phyloP scores from a whole-genome alignment of 2,113 vertebrate genomes.

The Phyllostomus hastatus region DNA sequence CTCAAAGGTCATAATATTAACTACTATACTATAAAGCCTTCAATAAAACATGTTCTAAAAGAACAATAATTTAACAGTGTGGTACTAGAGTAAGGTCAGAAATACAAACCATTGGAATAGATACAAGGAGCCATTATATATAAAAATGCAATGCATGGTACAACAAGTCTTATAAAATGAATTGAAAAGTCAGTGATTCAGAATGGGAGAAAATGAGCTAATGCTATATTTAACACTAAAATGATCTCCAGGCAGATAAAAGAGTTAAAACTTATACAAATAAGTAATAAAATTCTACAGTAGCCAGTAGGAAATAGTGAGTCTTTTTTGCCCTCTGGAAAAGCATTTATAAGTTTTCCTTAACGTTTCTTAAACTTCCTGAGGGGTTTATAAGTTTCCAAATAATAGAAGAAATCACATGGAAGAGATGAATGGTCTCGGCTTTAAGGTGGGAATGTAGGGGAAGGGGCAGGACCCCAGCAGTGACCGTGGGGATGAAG shows the following conservation, averaged over 20 bases:
- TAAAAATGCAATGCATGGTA: not conserved
- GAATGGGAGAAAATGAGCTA: slow-evolving; percentile 3
- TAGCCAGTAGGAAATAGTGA: slow-evolving; percentile 15
- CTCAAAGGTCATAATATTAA: slow-evolving; percentile 34
- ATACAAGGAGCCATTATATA: not conserved
- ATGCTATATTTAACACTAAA: not conserved
- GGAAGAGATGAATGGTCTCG: not conserved
- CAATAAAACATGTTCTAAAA: slow-evolving; percentile 32
- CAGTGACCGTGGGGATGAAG: accelerated
- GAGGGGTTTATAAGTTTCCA: slow-evolving; percentile 33
- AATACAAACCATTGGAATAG: not conserved
- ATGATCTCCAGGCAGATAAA: slow-evolving; percentile 18
- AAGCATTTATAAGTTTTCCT: slow-evolving; percentile 25
- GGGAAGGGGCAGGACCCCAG: not conserved
- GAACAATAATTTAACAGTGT: not conserved
- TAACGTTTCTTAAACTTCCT: slow-evolving; percentile 19
- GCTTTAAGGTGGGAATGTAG: not conserved
- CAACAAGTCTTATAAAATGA: not conserved
- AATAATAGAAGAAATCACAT: not conserved
- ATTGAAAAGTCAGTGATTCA: not conserved
- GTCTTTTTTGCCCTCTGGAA: slow-evolving; percentile 33
- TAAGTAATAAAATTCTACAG: slow-evolving; percentile 47
- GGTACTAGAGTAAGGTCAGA: not conserved
- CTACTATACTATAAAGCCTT: not conserved
- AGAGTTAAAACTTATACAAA: slow-evolving; percentile 40